Conservation (phyloP, 2,888 invertebrate genomes). For the Standfussiana lucernea region DNA sequence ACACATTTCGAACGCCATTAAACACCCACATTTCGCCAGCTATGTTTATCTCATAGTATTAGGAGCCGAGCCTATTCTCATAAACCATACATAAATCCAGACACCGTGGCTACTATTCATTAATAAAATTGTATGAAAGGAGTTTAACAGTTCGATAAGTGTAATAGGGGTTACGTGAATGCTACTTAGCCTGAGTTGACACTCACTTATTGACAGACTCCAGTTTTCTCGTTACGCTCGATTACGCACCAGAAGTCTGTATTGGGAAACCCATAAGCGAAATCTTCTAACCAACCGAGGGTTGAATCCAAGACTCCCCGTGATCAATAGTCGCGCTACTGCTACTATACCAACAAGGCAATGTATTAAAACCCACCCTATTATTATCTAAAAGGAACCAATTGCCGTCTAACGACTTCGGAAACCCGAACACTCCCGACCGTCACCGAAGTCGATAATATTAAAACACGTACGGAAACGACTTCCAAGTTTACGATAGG, state of each 20-base stretch:
- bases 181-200: neutral
- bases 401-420: conserved; percentile 9
- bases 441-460: conserved; percentile 19
- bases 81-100: neutral
- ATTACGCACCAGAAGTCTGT: no score
- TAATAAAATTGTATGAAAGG: neutral
- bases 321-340: no score
- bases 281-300: neutral
- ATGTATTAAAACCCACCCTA: neutral
- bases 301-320: neutral
- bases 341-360: neutral
- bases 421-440: conserved; percentile 11
- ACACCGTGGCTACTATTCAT: neutral
- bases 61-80: neutral
- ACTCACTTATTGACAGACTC: neutral
- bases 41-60: neutral
- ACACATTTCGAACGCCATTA: no score
- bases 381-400: conserved; percentile 1
- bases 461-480: conserved; percentile 39
- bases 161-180: neutral
- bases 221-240: neutral
- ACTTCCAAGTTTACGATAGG: conserved; percentile 53
- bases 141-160: neutral
- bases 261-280: no score
- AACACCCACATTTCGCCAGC: neutral